Evolutionary conservation across 2,888 invertebrate genomes (phyloP), one percentile per base, ranked within the genome.

Genomic region (Thysanoteuthis rhombus): DNA sequence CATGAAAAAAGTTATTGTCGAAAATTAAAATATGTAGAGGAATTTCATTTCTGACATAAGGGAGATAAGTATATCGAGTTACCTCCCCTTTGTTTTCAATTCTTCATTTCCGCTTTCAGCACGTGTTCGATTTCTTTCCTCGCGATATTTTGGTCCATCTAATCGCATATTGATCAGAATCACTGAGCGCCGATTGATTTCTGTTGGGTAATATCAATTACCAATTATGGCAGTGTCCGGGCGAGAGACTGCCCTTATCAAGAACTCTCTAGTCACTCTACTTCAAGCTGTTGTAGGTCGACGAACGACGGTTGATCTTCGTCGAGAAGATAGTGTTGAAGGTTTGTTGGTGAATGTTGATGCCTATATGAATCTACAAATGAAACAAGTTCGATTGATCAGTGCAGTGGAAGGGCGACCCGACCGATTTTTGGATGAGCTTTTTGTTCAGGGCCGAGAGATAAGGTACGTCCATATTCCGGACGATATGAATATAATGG

Each of bases 391-490:
- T 32, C 52, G 47, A 16, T 38, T 47, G 2, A 93, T 22, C 38
- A 36, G 36, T 38, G 92, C 92, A 10, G 47, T 47, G 45, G 58
- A 47, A 16, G 52, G 47, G 25, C 47, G 45, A 22, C 47, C 32
- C 10, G 58, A 47, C 38, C 22, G 52, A 28, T 92, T 19, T 32
- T 38, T 93, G n/a, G 93, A 93, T 6, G 39, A 93, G 32, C 39
- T 93, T 32, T 93, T 93, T 32, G 28, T 93, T 6, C 93, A 93
- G 93, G 93, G 93, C 16, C 93, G 58, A 32, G 52, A 93, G 32
- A 52, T 93, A 12, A 36, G 93, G 25, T 93, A 47, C 38, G 93
- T 93, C 19, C 93, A 93, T 28, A 93, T 93, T 32, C 93, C 93
- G n/a, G 93, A 93, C 19, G 52, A 93, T 6, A 36, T 93, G n/a